Evolutionary conservation across 2,113 vertebrate species (phyloP), one percentile per base, ranked within the genome.

Genomic region (Cyprinodon variegatus): DNA sequence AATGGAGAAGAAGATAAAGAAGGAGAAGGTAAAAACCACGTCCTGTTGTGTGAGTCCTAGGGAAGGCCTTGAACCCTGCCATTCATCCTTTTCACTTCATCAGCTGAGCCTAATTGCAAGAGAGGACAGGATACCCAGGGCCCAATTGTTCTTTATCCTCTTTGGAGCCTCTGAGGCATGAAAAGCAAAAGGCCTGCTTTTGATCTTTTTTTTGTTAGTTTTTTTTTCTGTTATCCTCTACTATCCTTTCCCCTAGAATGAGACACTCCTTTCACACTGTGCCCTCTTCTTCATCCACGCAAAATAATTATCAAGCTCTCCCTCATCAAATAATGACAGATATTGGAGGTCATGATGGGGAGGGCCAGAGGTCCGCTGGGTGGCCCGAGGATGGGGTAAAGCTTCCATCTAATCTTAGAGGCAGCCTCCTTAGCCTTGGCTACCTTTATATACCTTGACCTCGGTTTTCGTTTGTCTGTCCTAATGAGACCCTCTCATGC

Each of bases 71-170:
- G 97, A 98, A 98, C 97, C 95, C 95, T 96, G 96, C 95, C 96
- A 98, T 98, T 99, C 97, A 98, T 94, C 94, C 96, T 94, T 97
- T 98, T 98, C 97, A 98, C 95, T 96, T 96, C 97, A 97, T 98
- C 97, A 98, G 97, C 97, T 98, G 97, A 97, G 96, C 97, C 97
- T 99, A 98, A 98, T 98, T 98, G 97, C 96, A 95, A 97, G 96
- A 98, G 97, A 97, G 96, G 96, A 96, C 95, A 96, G 95, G 95
- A 97, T 96, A 97, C 96, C 96, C 95, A 92, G 94, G 94, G 95
- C 94, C 95, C 96, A 96, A 97, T 98, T 98, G 97, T 97, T 96
- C 96, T 95, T 95, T 95, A 95, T 97, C 96, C 97, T 97, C 96
- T 97, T 98, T 99, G 97, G 97, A 98, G 96, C 95, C 91, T 97